Evolutionary conservation across 1,140 invertebrate species (phyloP).

Genomic region (Melipona quadrifasciata): DNA sequence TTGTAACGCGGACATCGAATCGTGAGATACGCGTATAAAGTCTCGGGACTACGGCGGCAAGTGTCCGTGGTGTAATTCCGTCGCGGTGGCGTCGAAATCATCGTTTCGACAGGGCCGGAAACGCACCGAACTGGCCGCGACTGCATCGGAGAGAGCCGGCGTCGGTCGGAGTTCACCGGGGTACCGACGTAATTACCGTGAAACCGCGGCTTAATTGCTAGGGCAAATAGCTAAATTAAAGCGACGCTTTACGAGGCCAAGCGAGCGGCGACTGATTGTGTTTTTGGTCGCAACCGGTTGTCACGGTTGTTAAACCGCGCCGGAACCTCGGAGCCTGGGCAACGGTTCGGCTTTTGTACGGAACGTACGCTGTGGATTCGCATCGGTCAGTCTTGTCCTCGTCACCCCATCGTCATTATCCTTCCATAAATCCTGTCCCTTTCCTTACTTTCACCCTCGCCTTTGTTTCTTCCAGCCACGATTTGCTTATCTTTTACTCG

Average conservation of each 20-base stretch:
- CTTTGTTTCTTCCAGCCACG: background rate
- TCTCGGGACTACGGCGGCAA: too few species aligned
- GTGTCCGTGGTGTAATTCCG: too few species aligned
- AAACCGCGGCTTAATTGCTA: constrained; percentile 70
- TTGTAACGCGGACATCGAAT: background rate
- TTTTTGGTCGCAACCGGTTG: constrained; percentile 68
- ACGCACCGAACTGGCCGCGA: background rate
- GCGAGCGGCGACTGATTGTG: constrained; percentile 67
- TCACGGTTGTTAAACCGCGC: constrained; percentile 65
- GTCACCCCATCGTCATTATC: background rate
- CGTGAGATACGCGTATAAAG: too few species aligned
- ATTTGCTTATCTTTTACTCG: background rate
- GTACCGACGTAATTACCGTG: constrained; percentile 68
- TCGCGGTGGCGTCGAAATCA: constrained; percentile 2
- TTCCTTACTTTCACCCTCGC: background rate
- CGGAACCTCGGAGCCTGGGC: background rate
- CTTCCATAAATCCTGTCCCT: background rate
- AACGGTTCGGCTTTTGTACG: constrained; percentile 17
- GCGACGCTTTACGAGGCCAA: constrained; percentile 62
- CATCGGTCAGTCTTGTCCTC: background rate
- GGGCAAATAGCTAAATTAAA: constrained; percentile 72
- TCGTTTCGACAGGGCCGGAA: background rate
- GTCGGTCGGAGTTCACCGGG: constrained; percentile 25
- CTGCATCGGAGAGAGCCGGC: constrained; percentile 34
- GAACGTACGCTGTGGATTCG: constrained; percentile 15